A percentile compares a stretch with the other conserved stretches of the same genome.
phyloP scores from a whole-genome alignment of 2,888 invertebrate genomes.

The Orthonevra nobilis region DNA sequence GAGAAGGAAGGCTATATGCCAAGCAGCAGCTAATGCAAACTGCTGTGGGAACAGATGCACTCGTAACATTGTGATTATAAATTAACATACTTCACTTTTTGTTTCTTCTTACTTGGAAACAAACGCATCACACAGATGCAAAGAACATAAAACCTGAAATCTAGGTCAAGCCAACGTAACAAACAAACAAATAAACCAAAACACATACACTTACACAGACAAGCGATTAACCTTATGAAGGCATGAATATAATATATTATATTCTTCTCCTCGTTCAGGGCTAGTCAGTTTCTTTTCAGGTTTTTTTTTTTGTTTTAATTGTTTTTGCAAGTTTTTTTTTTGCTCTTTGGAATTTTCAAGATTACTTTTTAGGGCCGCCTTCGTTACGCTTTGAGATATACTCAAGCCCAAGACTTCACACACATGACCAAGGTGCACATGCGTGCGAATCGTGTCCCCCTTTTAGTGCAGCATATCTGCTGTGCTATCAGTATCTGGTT shows the following conservation, averaged over 20 bases:
- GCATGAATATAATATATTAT: slow-evolving; percentile 33
- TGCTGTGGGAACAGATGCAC: slow-evolving; percentile 61
- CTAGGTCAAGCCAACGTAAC: slow-evolving; percentile 60
- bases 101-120: slow-evolving; percentile 20
- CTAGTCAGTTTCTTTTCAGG: slow-evolving; percentile 49
- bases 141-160: slow-evolving; percentile 49
- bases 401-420: background rate
- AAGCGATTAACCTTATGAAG: slow-evolving; percentile 23
- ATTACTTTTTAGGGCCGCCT: slow-evolving; percentile 43
- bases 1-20: no score
- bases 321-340: slow-evolving; percentile 19
- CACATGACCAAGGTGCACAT: slow-evolving; percentile 54
- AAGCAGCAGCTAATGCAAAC: slow-evolving; percentile 70
- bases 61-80: slow-evolving; percentile 45
- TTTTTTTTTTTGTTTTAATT: no score
- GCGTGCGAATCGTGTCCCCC: slow-evolving; percentile 59
- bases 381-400: slow-evolving; percentile 49
- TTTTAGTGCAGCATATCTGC: slow-evolving; percentile 4
- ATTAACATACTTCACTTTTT: slow-evolving; percentile 71
- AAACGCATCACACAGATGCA: slow-evolving; percentile 60
- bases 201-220: background rate
- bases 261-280: slow-evolving; percentile 48
- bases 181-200: slow-evolving; percentile 10
- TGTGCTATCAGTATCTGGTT: no score
- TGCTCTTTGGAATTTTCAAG: slow-evolving; percentile 32